A percentile compares a stretch with the other conserved stretches of the same genome.
phyloP scores from a whole-genome alignment of 2,797 vertebrate genomes.

The Potorous gilbertii region DNA sequence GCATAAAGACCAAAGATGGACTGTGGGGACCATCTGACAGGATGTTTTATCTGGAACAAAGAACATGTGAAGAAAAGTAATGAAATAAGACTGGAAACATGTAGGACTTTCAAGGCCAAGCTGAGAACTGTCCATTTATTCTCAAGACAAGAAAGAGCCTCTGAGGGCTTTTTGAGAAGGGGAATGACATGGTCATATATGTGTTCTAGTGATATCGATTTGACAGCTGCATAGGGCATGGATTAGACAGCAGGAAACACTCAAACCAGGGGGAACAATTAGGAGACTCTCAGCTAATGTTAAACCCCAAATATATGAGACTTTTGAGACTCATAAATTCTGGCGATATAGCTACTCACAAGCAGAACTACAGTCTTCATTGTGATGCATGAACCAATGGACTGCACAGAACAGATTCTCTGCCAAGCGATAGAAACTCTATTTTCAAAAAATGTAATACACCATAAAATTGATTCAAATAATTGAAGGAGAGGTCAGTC shows the following conservation, averaged over 20 bases:
- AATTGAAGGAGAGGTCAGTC: background rate
- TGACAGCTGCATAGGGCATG: background rate
- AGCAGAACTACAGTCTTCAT: background rate
- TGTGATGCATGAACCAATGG: background rate
- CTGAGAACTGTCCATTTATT: background rate
- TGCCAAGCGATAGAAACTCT: background rate
- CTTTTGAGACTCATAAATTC: background rate
- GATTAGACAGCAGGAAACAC: background rate
- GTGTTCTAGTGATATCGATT: background rate
- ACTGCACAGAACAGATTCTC: slow-evolving; percentile 3
- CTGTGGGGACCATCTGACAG: background rate
- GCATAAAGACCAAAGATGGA: background rate
- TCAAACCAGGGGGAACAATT: background rate
- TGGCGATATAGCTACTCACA: background rate
- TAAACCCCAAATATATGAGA: background rate
- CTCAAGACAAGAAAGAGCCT: background rate
- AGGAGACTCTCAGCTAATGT: background rate
- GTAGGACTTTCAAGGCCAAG: background rate
- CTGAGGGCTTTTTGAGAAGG: background rate
- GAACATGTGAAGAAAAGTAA: background rate
- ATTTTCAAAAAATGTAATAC: slow-evolving; percentile 14
- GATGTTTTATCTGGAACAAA: background rate
- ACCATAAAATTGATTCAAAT: slow-evolving; percentile 37
- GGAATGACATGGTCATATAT: background rate
- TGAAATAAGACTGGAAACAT: background rate